Percentiles rank a stretch among this genome's conserved stretches.
Evolutionary conservation across 2,888 invertebrate genomes (phyloP).

Genomic region (Orchesellides sinensis): DNA sequence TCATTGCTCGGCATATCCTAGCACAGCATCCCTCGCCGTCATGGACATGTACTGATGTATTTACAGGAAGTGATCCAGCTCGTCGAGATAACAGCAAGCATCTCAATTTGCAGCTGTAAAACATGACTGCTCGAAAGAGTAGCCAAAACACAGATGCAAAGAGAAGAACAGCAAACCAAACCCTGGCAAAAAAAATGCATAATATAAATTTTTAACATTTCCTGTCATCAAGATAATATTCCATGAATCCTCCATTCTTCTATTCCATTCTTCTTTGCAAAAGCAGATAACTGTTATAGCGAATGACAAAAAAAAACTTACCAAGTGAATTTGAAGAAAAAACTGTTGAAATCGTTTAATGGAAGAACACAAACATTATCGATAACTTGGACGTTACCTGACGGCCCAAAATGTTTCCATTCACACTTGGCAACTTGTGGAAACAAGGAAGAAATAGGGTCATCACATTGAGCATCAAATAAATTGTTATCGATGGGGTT

Average conservation of each 20-base stretch:
- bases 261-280: no score
- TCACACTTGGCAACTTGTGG: constrained; percentile 49
- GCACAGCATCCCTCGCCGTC: constrained; percentile 27
- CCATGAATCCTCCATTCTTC: no score
- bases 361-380: constrained; percentile 87
- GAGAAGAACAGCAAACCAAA: constrained; percentile 51
- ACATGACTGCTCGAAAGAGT: constrained; percentile 44
- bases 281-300: no score
- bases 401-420: constrained; percentile 78
- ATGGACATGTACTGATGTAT: constrained; percentile 19
- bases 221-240: no score
- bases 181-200: constrained; percentile 21
- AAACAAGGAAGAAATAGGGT: constrained; percentile 39
- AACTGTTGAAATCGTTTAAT: constrained; percentile 84
- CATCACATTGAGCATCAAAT: constrained; percentile 19
- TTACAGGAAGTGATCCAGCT: constrained; percentile 32
- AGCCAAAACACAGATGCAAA: constrained; percentile 40
- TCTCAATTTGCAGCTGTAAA: constrained; percentile 34
- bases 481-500: constrained; percentile 1
- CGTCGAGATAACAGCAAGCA: constrained; percentile 17
- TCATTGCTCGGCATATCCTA: constrained; percentile 35
- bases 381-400: constrained; percentile 80
- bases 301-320: constrained; percentile 1
- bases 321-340: constrained; percentile 58
- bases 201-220: not conserved